Conservation (phyloP, 1,140 invertebrate genomes). For the Trichonephila clavata region DNA sequence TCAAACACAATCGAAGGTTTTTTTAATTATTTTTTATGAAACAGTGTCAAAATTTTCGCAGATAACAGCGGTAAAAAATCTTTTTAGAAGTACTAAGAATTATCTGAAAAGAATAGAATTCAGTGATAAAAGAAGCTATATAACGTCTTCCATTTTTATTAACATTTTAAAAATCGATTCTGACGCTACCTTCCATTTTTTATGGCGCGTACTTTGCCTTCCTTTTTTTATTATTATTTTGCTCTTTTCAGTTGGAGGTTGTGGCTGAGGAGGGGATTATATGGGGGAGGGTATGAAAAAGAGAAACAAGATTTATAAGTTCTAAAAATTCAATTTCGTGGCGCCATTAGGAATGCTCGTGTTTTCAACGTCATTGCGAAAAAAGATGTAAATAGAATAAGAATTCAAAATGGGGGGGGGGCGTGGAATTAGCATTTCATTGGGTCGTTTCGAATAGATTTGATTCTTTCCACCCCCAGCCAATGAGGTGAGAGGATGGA, state of each 20-base stretch:
- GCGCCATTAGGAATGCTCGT: slow-evolving; percentile 20
- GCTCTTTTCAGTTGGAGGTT: neutral
- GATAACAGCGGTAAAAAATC: too few relatives aligned
- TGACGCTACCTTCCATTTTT: neutral
- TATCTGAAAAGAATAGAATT: neutral
- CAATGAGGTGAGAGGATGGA: neutral
- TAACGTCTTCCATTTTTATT: slow-evolving; percentile 8
- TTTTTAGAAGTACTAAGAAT: neutral
- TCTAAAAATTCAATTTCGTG: slow-evolving; percentile 46
- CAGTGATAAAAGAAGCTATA: neutral
- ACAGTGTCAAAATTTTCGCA: too few relatives aligned
- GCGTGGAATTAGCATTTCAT: slow-evolving; percentile 42
- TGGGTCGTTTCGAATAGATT: slow-evolving; percentile 3
- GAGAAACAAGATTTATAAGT: slow-evolving; percentile 60
- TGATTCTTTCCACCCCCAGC: neutral
- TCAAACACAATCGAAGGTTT: too few relatives aligned
- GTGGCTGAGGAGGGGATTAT: too few relatives aligned
- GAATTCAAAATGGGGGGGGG: slow-evolving; percentile 37
- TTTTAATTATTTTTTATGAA: too few relatives aligned
- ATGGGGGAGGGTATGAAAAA: neutral
- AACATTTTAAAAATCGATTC: slow-evolving; percentile 23
- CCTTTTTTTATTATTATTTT: neutral
- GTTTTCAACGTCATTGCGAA: neutral
- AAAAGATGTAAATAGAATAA: slow-evolving; percentile 20
- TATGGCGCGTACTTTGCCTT: neutral